These are phyloP conservation scores for Myrmecophaga tridactyla DNA, from an alignment of 2,113 vertebrate species.

Conservation along the genomic window DNA sequence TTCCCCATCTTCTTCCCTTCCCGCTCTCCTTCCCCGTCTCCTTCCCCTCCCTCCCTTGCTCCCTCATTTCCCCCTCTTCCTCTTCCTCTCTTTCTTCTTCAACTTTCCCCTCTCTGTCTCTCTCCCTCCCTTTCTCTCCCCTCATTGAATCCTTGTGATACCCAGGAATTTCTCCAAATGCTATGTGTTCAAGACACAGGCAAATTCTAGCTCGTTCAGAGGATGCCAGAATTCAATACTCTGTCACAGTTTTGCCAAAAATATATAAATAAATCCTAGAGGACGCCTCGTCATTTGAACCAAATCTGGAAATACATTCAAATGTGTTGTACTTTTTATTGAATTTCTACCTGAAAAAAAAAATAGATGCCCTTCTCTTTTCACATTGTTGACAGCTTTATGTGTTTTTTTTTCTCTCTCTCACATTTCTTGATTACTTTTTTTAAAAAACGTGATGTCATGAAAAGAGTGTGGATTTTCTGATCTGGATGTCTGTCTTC, in stretches of 20 bases:
- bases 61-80: rapidly evolving
- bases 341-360: not conserved
- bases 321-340: not conserved
- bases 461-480: not conserved
- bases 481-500: not conserved
- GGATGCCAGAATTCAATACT: not conserved
- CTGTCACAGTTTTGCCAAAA: not conserved
- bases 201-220: not conserved
- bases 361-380: not conserved
- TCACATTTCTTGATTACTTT: not conserved
- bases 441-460: not conserved
- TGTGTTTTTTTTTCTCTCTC: not conserved
- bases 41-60: rapidly evolving
- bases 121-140: not conserved
- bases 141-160: not conserved
- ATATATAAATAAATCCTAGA: not conserved
- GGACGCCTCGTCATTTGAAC: not conserved
- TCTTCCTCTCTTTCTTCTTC: rapidly evolving
- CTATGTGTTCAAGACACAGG: not conserved
- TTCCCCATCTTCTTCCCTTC: rapidly evolving
- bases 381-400: not conserved
- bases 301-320: not conserved
- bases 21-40: too few relatives aligned
- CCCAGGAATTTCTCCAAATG: not conserved
- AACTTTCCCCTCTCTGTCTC: not conserved